Conservation (phyloP, 2,113 vertebrate species). For the Caloenas nicobarica region DNA sequence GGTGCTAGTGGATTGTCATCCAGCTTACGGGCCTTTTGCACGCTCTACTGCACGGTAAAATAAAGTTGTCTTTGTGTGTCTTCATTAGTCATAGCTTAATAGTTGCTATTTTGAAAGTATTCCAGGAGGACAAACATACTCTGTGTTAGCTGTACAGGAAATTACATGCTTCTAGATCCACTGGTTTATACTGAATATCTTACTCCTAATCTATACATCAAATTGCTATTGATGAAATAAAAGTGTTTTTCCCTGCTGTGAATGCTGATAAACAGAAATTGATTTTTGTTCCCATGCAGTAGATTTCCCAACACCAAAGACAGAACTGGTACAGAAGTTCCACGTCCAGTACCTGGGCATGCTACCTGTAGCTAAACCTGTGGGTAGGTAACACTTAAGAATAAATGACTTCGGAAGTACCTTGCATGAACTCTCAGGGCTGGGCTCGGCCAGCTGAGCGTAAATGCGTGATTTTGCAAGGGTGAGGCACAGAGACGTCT, state of each 20-base stretch:
- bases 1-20: background rate
- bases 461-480: background rate
- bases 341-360: constrained; percentile 93
- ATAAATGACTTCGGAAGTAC: background rate
- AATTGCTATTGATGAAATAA: background rate
- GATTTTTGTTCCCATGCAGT: constrained; percentile 73
- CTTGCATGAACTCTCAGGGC: background rate
- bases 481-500: background rate
- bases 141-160: background rate
- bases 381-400: constrained; percentile 78
- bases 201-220: background rate
- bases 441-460: background rate
- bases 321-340: constrained; percentile 95
- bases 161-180: background rate
- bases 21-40: background rate
- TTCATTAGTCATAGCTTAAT: background rate
- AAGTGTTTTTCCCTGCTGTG: background rate
- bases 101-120: background rate
- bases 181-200: background rate
- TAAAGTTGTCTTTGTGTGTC: background rate
- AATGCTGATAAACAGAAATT: constrained; percentile 20
- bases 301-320: constrained; percentile 99
- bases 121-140: background rate
- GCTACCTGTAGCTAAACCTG: constrained; percentile 88
- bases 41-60: background rate